Conservation (phyloP, 2,888 invertebrate genomes). For the Onthophagus sagittarius region DNA sequence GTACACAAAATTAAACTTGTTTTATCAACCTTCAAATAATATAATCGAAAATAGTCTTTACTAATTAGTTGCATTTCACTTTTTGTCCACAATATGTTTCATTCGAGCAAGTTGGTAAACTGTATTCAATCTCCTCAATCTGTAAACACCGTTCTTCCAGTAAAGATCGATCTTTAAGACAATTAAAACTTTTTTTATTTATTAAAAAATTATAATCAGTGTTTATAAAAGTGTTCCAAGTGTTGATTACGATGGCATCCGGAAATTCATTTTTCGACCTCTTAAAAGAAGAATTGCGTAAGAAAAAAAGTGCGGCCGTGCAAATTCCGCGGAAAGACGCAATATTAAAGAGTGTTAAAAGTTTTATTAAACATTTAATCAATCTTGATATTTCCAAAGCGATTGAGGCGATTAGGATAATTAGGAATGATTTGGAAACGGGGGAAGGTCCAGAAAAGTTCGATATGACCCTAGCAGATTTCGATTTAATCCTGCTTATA, state of each 20-base stretch:
- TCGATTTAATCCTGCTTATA: background rate
- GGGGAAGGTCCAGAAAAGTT: background rate
- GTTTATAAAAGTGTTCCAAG: too few species aligned
- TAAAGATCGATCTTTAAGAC: too few species aligned
- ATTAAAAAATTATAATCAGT: too few species aligned
- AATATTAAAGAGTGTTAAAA: background rate
- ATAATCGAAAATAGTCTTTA: too few species aligned
- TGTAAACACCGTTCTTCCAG: too few species aligned
- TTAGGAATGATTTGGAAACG: background rate
- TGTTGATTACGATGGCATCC: background rate
- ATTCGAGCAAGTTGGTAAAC: too few species aligned
- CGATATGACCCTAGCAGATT: background rate
- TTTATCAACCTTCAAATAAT: too few species aligned
- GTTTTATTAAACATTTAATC: background rate
- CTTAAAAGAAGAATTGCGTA: background rate
- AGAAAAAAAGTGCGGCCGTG: background rate
- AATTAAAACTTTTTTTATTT: too few species aligned
- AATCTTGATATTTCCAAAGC: background rate
- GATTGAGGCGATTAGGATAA: background rate
- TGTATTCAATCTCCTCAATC: too few species aligned
- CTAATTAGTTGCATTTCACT: too few species aligned
- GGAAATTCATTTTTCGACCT: background rate
- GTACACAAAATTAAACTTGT: too few species aligned
- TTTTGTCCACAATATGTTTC: too few species aligned
- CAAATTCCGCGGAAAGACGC: background rate